phyloP scores from a whole-genome alignment of 2,113 vertebrate genomes.

The Panthera tigris region DNA sequence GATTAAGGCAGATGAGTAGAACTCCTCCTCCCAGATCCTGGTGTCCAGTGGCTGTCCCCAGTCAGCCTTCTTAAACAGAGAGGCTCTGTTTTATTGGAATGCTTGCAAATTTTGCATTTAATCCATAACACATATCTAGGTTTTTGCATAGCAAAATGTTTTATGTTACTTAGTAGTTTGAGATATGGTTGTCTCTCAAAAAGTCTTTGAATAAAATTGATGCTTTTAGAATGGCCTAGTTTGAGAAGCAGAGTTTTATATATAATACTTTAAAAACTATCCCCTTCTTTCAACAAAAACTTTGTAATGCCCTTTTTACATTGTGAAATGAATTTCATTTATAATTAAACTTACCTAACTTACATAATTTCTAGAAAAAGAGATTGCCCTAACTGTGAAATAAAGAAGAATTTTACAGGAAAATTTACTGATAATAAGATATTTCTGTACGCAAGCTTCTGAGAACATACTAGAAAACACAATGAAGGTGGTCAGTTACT shows the following conservation, averaged over 20 bases:
- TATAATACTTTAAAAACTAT: not conserved
- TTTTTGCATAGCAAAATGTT: not conserved
- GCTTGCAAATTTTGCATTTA: constrained; percentile 27
- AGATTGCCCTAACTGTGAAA: not conserved
- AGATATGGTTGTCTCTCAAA: not conserved
- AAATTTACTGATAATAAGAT: not conserved
- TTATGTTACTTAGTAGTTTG: not conserved
- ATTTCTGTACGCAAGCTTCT: not conserved
- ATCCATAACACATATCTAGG: not conserved
- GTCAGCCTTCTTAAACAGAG: not conserved
- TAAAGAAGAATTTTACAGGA: not conserved
- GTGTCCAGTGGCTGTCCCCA: not conserved
- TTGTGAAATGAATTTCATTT: constrained; percentile 2
- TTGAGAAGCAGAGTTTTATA: not conserved
- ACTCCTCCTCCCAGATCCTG: too few species aligned
- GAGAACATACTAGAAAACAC: not conserved
- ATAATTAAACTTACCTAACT: not conserved
- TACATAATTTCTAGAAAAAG: not conserved
- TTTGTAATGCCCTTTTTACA: not conserved
- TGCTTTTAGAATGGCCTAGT: not conserved
- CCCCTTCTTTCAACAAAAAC: not conserved
- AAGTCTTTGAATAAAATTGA: not conserved
- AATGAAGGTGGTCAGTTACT: not conserved
- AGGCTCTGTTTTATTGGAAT: not conserved
- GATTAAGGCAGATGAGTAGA: not conserved